Conservation (phyloP, 2,113 vertebrate species). For the Megalops atlanticus region DNA sequence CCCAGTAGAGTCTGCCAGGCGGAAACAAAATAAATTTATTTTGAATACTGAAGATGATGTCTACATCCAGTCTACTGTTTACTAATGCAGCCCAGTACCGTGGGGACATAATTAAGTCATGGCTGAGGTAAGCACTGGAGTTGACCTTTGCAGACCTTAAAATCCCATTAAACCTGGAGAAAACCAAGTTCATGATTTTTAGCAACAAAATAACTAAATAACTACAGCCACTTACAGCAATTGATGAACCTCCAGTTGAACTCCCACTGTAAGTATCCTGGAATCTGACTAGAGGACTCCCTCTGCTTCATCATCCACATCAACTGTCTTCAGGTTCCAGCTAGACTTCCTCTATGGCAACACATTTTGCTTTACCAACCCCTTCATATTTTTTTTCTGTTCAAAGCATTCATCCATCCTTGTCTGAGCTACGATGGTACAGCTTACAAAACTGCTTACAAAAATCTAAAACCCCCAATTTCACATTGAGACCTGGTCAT, state of each 20-base stretch:
- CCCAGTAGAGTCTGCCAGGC: background rate
- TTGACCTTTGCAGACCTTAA: background rate
- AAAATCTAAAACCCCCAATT: too few relatives aligned
- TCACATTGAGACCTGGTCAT: too few relatives aligned
- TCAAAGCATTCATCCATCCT: too few relatives aligned
- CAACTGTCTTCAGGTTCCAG: too few relatives aligned
- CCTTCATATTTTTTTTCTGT: too few relatives aligned
- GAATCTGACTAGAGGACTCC: background rate
- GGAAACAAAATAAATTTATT: background rate
- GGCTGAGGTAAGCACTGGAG: background rate
- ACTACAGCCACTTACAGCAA: background rate
- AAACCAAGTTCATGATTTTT: background rate
- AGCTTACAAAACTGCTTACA: too few relatives aligned
- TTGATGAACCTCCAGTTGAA: too few relatives aligned
- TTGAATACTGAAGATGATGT: background rate
- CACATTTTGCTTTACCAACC: background rate
- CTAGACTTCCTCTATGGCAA: background rate
- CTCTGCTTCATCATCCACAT: background rate
- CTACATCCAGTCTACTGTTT: background rate
- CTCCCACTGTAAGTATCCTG: background rate
- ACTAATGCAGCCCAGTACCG: background rate
- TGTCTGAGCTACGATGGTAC: too few relatives aligned
- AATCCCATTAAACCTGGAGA: too few relatives aligned
- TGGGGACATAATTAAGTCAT: constrained; percentile 4
- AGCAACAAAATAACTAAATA: constrained; percentile 1